Evolutionary conservation across 2,888 invertebrate species (phyloP).

Genomic region (Lumbricus terrestris): DNA sequence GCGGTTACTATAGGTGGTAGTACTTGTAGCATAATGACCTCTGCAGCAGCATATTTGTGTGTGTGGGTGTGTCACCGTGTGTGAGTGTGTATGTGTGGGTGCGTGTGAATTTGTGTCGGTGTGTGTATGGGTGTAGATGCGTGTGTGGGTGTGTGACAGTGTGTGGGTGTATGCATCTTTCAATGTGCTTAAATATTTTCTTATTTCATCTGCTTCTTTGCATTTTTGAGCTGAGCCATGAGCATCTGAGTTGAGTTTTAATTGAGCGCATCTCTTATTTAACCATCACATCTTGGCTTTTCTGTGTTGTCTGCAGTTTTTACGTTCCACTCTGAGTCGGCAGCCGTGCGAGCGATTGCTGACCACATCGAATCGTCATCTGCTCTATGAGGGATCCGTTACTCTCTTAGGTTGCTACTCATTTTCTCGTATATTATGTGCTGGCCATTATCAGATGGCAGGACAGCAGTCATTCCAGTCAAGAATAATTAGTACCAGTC

Average conservation of each 20-base stretch:
- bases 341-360: slow-evolving; percentile 68
- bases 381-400: slow-evolving; percentile 62
- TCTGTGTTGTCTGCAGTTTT: slow-evolving; percentile 59
- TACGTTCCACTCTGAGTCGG: slow-evolving; percentile 63
- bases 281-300: background rate
- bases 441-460: background rate
- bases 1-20: background rate
- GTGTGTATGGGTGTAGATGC: background rate
- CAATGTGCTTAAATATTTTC: background rate
- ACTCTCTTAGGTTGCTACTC: slow-evolving; percentile 59
- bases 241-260: background rate
- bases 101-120: background rate
- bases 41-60: background rate
- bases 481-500: too few species aligned
- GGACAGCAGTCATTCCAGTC: background rate
- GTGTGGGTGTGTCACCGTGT: background rate
- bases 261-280: background rate
- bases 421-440: background rate
- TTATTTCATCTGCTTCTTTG: background rate
- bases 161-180: background rate
- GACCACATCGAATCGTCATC: slow-evolving; percentile 62
- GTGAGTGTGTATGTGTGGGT: background rate
- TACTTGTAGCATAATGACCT: background rate
- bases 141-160: background rate
- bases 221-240: too few species aligned